Base-by-base conservation (phyloP, 2,113 vertebrate genomes). In the Noturus placidus region DNA sequence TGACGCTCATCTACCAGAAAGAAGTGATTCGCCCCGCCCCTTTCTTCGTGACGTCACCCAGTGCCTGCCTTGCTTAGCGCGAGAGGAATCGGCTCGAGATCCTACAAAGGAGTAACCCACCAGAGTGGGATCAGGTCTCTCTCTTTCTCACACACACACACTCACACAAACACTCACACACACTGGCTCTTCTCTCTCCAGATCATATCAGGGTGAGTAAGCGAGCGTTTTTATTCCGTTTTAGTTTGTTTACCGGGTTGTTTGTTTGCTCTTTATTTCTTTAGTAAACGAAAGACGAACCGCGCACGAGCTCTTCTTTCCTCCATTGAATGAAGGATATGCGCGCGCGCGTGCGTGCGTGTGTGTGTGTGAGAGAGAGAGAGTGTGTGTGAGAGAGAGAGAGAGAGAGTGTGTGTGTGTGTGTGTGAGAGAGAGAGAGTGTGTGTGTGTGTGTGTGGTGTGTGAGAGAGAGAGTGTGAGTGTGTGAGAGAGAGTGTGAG, bases 91-190 rank as follows among this genome's bases (percentile, higher is more conserved):
- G 74, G 85, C 82, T 65, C 83, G 78, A 89, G 87, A 87, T 65
- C 83, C 83, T 65, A 90, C 89, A 90, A 87, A 88, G 88, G 88
- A 88, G 89, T 85, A 78, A 78, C 38, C 87, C 79, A 74, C 77
- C 56, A 56, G 63, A 89, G 83, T 84, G 33, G 5, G 59, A 78
- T 30, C 84, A 76, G 63, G 17, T 88, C 83, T 14, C 19, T 42
- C 63, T n/a, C 30, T 30, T n/a, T n/a, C 67, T 1, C 67, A 19
- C 30, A 3, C 87, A 85, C 87, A 67, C 63, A 67, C 63, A 33
- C 65, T 19, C 67, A 35, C 30, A 19, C 67, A 4, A 35, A 22
- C 35, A 5, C 35, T 4, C 35, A 22, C 19, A 72, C 70, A 72
- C 70, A 74, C 70, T 22, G 35, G 35, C 3, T 6, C 70, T 42